phyloP scores from a whole-genome alignment of 2,888 invertebrate genomes.

The Apodemia duryi region DNA sequence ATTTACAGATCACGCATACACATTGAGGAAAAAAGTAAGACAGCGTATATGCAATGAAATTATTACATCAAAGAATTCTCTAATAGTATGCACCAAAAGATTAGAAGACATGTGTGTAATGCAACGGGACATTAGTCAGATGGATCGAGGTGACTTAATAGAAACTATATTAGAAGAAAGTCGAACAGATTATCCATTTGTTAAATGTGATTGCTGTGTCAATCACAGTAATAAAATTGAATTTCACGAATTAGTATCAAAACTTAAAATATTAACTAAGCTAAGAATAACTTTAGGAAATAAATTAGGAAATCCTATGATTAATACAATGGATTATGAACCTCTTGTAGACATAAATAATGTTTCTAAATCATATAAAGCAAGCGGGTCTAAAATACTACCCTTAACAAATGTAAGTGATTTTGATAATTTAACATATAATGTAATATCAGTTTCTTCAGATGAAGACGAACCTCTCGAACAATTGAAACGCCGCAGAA shows the following conservation, averaged over 20 bases:
- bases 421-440: background rate
- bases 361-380: background rate
- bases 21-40: background rate
- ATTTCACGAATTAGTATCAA: background rate
- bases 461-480: background rate
- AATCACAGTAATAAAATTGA: background rate
- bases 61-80: background rate
- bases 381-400: background rate
- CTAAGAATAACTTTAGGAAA: background rate
- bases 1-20: background rate
- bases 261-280: background rate
- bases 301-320: background rate
- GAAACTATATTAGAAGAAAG: slow-evolving; percentile 35
- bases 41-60: background rate
- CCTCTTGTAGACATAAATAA: too few species aligned
- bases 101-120: slow-evolving; percentile 42
- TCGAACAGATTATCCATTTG: slow-evolving; percentile 29
- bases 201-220: background rate
- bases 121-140: slow-evolving; percentile 19
- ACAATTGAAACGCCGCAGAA: background rate
- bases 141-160: slow-evolving; percentile 24
- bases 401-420: background rate
- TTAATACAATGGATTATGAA: background rate
- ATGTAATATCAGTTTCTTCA: background rate
- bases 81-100: slow-evolving; percentile 41